Evolutionary conservation across 1,140 invertebrate genomes (phyloP).

Genomic region (Drosophila dunni): DNA sequence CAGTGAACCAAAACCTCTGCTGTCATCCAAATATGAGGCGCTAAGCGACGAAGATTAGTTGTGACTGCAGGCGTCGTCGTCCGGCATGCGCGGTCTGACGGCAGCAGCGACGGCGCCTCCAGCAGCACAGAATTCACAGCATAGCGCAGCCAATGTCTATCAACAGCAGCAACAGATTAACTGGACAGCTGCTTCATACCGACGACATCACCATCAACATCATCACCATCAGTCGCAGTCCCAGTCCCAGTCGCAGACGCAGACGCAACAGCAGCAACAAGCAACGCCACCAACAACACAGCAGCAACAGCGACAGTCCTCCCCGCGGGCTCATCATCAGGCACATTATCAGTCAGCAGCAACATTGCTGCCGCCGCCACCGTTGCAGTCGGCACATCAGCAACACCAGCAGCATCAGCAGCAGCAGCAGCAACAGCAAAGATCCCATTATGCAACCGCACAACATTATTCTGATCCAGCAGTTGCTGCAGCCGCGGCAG

Average conservation of each 20-base stretch:
- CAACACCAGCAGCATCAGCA: constrained; percentile 42
- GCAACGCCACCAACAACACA: constrained; percentile 41
- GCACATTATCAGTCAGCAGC: constrained; percentile 48
- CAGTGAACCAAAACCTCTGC: constrained; percentile 91
- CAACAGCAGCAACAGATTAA: constrained; percentile 37
- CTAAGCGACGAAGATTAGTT: constrained; percentile 94
- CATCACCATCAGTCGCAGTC: constrained; percentile 16
- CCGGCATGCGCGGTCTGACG: constrained; percentile 55
- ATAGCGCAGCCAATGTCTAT: constrained; percentile 43
- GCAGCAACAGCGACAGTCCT: constrained; percentile 36
- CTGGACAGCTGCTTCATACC: constrained; percentile 20
- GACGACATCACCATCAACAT: constrained; percentile 24
- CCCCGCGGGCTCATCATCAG: constrained; percentile 40
- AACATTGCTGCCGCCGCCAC: constrained; percentile 47
- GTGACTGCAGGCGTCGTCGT: constrained; percentile 84
- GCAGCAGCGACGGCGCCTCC: constrained; percentile 70
- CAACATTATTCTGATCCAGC: constrained; percentile 35
- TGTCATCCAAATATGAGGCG: constrained; percentile 94
- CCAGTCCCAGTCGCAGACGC: constrained; percentile 20
- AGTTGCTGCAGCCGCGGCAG: constrained; percentile 31
- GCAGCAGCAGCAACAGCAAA: constrained; percentile 36
- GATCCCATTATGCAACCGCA: constrained; percentile 27
- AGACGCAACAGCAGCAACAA: constrained; percentile 40
- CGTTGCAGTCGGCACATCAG: constrained; percentile 45
- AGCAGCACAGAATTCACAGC: constrained; percentile 33